Evolutionary conservation across 1,140 invertebrate species (phyloP).

Genomic region (Hyposmocoma kahamanoa): DNA sequence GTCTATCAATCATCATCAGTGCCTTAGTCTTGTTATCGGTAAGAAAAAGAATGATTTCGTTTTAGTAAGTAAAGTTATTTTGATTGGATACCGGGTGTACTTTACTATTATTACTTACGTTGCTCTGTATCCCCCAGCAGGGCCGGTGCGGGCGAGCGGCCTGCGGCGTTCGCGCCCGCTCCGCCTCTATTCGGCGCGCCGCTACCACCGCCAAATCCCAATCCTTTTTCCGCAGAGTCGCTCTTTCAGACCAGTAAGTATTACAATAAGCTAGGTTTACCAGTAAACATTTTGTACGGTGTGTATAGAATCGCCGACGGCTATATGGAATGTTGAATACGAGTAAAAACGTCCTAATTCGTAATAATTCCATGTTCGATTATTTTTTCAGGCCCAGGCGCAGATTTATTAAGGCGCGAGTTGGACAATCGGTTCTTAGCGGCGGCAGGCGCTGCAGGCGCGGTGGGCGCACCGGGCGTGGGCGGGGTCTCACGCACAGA

Average conservation of each 20-base stretch:
- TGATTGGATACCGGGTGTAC: too few relatives aligned
- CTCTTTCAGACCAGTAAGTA: conserved; percentile 88
- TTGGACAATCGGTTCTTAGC: conserved; percentile 91
- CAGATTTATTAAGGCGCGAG: conserved; percentile 91
- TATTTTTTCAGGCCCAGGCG: conserved; percentile 61
- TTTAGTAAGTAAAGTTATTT: too few relatives aligned
- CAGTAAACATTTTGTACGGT: too few relatives aligned
- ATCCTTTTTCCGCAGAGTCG: conserved; percentile 90
- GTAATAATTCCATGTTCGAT: neutral
- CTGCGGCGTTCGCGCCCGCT: conserved; percentile 51
- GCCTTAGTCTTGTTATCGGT: too few relatives aligned
- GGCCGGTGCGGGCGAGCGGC: conserved; percentile 52
- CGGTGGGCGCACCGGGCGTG: conserved; percentile 56
- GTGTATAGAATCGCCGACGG: too few relatives aligned
- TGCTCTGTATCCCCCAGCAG: conserved; percentile 59
- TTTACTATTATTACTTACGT: too few relatives aligned
- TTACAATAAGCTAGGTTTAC: too few relatives aligned
- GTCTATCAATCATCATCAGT: too few relatives aligned
- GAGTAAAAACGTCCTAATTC: too few relatives aligned
- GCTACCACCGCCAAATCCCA: conserved; percentile 80
- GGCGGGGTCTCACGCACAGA: conserved; percentile 84
- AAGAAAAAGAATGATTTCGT: too few relatives aligned
- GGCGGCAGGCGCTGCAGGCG: conserved; percentile 56
- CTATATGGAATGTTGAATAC: too few relatives aligned
- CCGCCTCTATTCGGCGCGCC: conserved; percentile 81